Evolutionary conservation across 2,113 vertebrate genomes (phyloP), one percentile per base, ranked within the genome.

Genomic region (Lepus europaeus): DNA sequence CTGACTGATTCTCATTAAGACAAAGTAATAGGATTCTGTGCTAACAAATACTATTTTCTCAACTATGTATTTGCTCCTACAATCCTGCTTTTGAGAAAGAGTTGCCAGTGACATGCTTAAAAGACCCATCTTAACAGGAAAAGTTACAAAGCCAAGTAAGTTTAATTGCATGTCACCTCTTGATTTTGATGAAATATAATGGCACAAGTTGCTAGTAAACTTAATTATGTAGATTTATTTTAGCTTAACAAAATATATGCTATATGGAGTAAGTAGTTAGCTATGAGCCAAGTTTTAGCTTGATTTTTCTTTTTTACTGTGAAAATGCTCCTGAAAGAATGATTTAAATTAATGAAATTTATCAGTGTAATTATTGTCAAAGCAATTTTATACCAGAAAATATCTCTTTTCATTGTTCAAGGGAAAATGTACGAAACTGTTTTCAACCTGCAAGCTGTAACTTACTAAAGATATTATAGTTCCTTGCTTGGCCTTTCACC

Each of bases 141-240:
- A 96, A 95, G 89, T 97, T 97, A 97, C 84, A 95, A 96, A 93
- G 85, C 84, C 97, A 88, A 86, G 73, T 93, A 39, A 84, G 89
- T 91, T 78, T 91, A 95, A 98, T 96, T 97, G 96, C 84, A 93
- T 87, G 76, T 95, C 95, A 97, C 81, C 31, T 98, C 93, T 94
- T 97, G 69, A 56, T 96, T 98, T 98, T 96, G 95, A 98, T 95
- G 97, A 95, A 63, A 89, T 56, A 66, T 97, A 93, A 95, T 98
- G 96, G 96, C 96, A 97, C 76, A 93, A 97, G 96, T 97, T 97
- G 86, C 97, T 96, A 95, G 97, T 97, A 97, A 96, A 97, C 96
- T 97, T 97, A 97, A 97, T 97, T 97, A 97, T 97, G 97, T 95
- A 97, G 96, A 97, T 97, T 97, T 97, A 97, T 97, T 97, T 97